Percentiles rank a stretch among this genome's conserved stretches.
phyloP scores from a whole-genome alignment of 1,140 invertebrate genomes.

The Meteorus sp. region DNA sequence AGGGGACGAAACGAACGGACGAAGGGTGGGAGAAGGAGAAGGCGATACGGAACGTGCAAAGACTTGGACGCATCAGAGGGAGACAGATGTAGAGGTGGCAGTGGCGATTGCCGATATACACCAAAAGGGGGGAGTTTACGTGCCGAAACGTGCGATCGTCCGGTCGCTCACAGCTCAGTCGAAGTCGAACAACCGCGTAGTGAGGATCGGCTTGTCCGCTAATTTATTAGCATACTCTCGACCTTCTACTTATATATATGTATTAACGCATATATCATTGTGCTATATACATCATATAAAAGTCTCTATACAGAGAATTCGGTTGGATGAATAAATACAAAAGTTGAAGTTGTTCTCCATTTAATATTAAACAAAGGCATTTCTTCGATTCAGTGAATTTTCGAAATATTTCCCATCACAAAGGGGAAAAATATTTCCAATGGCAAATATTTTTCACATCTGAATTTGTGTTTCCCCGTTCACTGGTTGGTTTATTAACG shows the following conservation, averaged over 20 bases:
- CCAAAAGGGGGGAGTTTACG: conserved; percentile 5
- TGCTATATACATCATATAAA: no score
- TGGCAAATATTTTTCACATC: neutral
- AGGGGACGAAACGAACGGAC: neutral
- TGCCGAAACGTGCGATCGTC: conserved; percentile 15
- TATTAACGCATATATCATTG: no score
- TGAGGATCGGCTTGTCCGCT: conserved; percentile 4
- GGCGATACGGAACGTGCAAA: neutral
- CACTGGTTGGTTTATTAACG: no score
- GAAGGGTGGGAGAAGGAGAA: neutral
- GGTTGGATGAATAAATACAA: no score
- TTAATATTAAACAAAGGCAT: no score
- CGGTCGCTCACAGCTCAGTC: conserved; percentile 26
- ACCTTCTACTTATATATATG: neutral
- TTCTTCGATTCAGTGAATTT: no score
- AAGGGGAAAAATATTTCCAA: no score
- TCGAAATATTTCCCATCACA: no score
- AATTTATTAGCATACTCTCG: neutral
- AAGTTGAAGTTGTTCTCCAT: no score
- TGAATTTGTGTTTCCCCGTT: neutral
- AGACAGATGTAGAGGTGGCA: neutral
- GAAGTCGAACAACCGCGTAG: conserved; percentile 28
- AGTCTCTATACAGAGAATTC: no score
- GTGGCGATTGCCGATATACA: conserved; percentile 10
- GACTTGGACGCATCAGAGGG: neutral